phyloP scores from a whole-genome alignment of 2,888 invertebrate genomes.

The Platerodrilus igneus region DNA sequence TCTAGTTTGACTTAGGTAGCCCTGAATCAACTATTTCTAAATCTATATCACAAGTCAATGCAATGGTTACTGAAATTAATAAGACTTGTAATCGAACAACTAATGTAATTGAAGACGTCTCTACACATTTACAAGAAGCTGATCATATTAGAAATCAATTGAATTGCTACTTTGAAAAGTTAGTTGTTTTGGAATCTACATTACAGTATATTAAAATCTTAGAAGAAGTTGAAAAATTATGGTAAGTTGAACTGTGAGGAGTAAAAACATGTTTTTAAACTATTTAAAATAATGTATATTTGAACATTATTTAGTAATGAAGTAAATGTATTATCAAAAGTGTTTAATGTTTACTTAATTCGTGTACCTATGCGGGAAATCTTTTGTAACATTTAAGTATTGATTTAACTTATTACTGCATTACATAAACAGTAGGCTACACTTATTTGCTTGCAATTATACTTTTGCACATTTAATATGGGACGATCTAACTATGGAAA shows the following conservation, averaged over 20 bases:
- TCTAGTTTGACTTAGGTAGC: conserved; percentile 7
- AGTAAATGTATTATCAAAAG: too few species aligned
- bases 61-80: conserved; percentile 1
- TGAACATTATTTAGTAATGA: too few species aligned
- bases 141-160: conserved; percentile 52
- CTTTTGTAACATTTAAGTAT: too few species aligned
- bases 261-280: too few species aligned
- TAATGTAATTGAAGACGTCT: conserved; percentile 48
- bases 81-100: conserved; percentile 46
- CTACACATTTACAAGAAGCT: conserved; percentile 48
- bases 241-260: conserved; percentile 51
- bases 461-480: too few species aligned
- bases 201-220: conserved; percentile 65
- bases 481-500: too few species aligned
- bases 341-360: too few species aligned
- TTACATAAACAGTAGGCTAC: too few species aligned
- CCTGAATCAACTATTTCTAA: conserved; percentile 1
- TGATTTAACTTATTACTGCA: too few species aligned
- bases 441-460: too few species aligned
- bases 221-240: conserved; percentile 66
- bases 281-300: too few species aligned
- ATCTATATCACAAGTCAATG: conserved; percentile 4
- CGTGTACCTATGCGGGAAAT: too few species aligned
- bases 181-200: conserved; percentile 54
- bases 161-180: conserved; percentile 54